These are phyloP conservation scores for Bursaphelenchus okinawaensis DNA, from an alignment of 2,888 invertebrate genomes.

Conservation along the genomic window DNA sequence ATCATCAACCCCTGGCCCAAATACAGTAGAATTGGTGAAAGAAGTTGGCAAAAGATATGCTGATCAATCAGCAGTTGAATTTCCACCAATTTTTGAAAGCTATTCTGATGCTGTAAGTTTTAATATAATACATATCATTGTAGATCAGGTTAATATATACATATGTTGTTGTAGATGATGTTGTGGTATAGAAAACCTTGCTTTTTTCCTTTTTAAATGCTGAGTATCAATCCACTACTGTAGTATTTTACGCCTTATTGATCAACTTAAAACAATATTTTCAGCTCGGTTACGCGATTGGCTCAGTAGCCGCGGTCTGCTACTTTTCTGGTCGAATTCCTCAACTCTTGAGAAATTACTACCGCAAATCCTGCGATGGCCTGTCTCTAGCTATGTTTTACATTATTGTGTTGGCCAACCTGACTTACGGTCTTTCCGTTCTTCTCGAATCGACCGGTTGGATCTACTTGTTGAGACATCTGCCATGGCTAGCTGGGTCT, in stretches of 20 bases:
- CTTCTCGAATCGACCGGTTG: constrained; percentile 52
- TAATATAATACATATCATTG: too few species aligned
- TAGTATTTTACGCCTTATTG: too few species aligned
- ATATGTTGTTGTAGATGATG: not conserved
- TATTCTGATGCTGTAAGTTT: constrained; percentile 43
- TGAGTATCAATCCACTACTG: not conserved
- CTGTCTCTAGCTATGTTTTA: constrained; percentile 57
- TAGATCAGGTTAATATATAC: too few species aligned
- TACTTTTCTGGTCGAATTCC: constrained; percentile 57
- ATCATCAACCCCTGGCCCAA: not conserved
- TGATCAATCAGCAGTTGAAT: not conserved
- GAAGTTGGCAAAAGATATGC: not conserved
- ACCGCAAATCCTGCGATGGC: constrained; percentile 52
- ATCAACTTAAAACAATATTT: too few species aligned
- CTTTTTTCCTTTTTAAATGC: too few species aligned
- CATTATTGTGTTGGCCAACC: constrained; percentile 55
- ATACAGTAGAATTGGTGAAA: not conserved
- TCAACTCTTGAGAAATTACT: constrained; percentile 54
- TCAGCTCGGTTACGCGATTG: constrained; percentile 55
- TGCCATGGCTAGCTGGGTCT: constrained; percentile 61
- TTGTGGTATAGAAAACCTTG: not conserved
- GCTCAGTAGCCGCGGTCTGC: constrained; percentile 55
- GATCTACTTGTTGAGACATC: constrained; percentile 55
- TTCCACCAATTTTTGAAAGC: constrained; percentile 52
- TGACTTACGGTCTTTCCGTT: constrained; percentile 59